Evolutionary conservation across 2,113 vertebrate species (phyloP).

Genomic region (Colinus virginianus): DNA sequence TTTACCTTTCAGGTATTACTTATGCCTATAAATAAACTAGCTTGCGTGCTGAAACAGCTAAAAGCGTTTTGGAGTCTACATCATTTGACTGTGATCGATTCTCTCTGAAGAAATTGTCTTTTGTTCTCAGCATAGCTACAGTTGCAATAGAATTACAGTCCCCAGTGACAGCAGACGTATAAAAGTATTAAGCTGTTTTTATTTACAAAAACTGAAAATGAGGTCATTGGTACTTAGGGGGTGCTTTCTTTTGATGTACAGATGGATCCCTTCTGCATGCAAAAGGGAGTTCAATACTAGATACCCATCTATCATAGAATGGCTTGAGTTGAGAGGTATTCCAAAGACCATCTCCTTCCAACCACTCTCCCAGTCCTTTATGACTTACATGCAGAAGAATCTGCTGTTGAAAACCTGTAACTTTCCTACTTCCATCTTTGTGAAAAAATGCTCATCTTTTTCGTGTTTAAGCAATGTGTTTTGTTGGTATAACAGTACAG

Average conservation of each 20-base stretch:
- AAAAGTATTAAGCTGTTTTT: conserved; percentile 31
- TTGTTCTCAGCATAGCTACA: not conserved
- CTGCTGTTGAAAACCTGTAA: not conserved
- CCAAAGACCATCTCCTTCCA: not conserved
- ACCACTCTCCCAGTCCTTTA: not conserved
- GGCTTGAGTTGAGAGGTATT: not conserved
- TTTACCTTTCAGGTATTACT: conserved; percentile 14
- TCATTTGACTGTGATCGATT: not conserved
- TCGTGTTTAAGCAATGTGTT: not conserved
- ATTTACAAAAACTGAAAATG: not conserved
- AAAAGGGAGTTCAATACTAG: not conserved
- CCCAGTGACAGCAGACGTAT: not conserved
- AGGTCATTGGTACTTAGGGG: not conserved
- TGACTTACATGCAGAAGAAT: not conserved
- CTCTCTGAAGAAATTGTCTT: not conserved
- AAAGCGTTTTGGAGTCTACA: not conserved
- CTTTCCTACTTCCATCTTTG: not conserved
- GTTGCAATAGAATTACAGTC: conserved; percentile 8
- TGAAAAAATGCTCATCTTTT: not conserved
- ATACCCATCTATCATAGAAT: not conserved
- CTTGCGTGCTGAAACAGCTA: not conserved
- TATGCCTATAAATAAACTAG: not conserved
- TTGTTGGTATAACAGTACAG: not conserved
- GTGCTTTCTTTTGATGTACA: not conserved
- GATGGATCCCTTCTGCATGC: not conserved